Conservation (phyloP, 2,888 invertebrate genomes). For the Leptinotarsa rubiginosa region DNA sequence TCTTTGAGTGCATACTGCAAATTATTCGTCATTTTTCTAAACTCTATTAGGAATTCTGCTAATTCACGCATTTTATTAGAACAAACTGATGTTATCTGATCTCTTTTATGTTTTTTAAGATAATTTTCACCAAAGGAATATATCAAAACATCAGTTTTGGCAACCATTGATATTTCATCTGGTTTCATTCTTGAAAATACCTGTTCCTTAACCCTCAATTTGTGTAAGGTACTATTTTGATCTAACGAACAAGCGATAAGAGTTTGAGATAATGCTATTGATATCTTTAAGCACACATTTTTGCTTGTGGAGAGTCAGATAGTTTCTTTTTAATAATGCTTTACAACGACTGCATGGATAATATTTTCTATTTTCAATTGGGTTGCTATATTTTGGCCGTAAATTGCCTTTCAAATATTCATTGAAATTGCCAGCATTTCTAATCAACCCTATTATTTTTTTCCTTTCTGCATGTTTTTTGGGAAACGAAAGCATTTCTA, state of each 20-base stretch:
- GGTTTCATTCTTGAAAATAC: conserved; percentile 29
- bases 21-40: conserved; percentile 33
- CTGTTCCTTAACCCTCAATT: conserved; percentile 43
- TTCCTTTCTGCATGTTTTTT: conserved; percentile 36
- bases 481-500: conserved; percentile 36
- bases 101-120: conserved; percentile 41
- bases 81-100: conserved; percentile 30
- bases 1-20: conserved; percentile 9
- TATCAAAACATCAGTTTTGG: conserved; percentile 37
- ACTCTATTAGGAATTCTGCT: conserved; percentile 39
- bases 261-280: conserved; percentile 37
- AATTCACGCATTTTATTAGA: conserved; percentile 29
- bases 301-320: conserved; percentile 37
- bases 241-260: conserved; percentile 36
- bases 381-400: conserved; percentile 30
- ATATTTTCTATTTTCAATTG: conserved; percentile 30
- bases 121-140: conserved; percentile 39
- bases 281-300: conserved; percentile 26
- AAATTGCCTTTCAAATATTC: conserved; percentile 41
- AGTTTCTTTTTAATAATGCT: conserved; percentile 34
- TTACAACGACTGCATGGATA: conserved; percentile 40
- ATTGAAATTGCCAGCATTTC: conserved; percentile 38
- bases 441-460: conserved; percentile 37
- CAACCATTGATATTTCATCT: conserved; percentile 25
- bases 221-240: conserved; percentile 26